Percentiles rank a stretch among this genome's conserved stretches.
These are phyloP conservation scores for Aleiodes alternator DNA, from an alignment of 2,888 invertebrate species.

Conservation along the genomic window DNA sequence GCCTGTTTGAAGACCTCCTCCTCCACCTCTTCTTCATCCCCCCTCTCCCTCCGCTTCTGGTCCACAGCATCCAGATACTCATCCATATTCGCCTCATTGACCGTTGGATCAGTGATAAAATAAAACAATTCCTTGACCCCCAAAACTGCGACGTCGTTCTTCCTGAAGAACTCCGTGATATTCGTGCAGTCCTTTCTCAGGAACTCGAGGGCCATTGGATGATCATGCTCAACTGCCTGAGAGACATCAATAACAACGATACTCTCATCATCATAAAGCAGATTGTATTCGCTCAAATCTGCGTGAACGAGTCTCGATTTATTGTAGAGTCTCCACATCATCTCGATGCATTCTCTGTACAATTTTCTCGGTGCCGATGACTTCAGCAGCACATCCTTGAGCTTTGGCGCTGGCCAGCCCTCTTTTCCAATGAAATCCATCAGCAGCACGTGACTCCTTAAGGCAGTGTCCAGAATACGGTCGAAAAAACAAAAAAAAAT, in stretches of 20 bases:
- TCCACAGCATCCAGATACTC: constrained; percentile 85
- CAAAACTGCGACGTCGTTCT: constrained; percentile 93
- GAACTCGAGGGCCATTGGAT: constrained; percentile 96
- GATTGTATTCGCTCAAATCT: constrained; percentile 97
- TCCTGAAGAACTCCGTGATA: constrained; percentile 93
- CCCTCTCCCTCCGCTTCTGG: constrained; percentile 80
- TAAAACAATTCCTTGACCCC: constrained; percentile 94
- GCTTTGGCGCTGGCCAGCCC: constrained; percentile 94
- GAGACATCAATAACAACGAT: constrained; percentile 98
- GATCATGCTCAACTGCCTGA: constrained; percentile 98
- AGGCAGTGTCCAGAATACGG: no score
- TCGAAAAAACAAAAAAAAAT: no score
- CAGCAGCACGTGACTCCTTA: constrained; percentile 91
- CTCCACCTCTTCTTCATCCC: constrained; percentile 85
- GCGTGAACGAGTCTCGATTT: constrained; percentile 97
- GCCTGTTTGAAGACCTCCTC: constrained; percentile 95
- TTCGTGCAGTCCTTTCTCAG: constrained; percentile 96
- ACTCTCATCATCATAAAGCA: constrained; percentile 89
- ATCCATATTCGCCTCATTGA: constrained; percentile 89
- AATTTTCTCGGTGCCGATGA: constrained; percentile 85
- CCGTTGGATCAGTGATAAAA: constrained; percentile 94
- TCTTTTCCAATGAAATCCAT: constrained; percentile 96
- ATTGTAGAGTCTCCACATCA: constrained; percentile 96
- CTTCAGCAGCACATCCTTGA: constrained; percentile 90
- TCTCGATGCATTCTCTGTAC: constrained; percentile 88